Conservation (phyloP, 2,888 invertebrate genomes). For the Latrodectus elegans region DNA sequence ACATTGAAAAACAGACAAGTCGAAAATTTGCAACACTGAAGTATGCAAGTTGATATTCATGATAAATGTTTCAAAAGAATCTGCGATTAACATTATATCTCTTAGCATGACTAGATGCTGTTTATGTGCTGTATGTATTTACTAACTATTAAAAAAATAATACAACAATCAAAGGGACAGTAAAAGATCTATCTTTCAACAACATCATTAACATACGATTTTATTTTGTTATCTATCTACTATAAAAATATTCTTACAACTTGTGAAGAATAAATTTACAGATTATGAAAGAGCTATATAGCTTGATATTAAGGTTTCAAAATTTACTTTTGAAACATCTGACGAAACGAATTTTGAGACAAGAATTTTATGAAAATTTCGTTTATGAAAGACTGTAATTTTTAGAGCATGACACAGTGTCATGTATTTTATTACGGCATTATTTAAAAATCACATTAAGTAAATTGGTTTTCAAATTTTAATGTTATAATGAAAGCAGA, state of each 20-base stretch:
- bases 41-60: slow-evolving; percentile 60
- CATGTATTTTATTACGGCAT: no score
- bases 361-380: no score
- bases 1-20: slow-evolving; percentile 67
- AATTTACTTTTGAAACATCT: slow-evolving; percentile 24
- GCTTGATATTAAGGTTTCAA: slow-evolving; percentile 57
- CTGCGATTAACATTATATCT: slow-evolving; percentile 23
- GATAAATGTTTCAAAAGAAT: slow-evolving; percentile 49
- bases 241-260: slow-evolving; percentile 69
- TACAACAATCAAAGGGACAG: slow-evolving; percentile 29
- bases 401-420: no score
- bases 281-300: slow-evolving; percentile 46
- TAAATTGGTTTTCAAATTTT: no score
- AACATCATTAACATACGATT: slow-evolving; percentile 55
- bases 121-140: slow-evolving; percentile 33
- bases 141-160: slow-evolving; percentile 62
- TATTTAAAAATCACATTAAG: no score
- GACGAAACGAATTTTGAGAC: no score
- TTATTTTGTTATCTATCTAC: slow-evolving; percentile 52
- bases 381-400: no score
- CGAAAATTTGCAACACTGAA: slow-evolving; percentile 58
- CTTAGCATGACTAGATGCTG: slow-evolving; percentile 63
- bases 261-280: slow-evolving; percentile 65
- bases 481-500: no score
- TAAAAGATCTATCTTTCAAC: slow-evolving; percentile 40